A percentile compares a stretch with the other conserved stretches of the same genome.
These are phyloP conservation scores for Apogon hyalosoma DNA, from an alignment of 2,797 vertebrate species.

Conservation along the genomic window DNA sequence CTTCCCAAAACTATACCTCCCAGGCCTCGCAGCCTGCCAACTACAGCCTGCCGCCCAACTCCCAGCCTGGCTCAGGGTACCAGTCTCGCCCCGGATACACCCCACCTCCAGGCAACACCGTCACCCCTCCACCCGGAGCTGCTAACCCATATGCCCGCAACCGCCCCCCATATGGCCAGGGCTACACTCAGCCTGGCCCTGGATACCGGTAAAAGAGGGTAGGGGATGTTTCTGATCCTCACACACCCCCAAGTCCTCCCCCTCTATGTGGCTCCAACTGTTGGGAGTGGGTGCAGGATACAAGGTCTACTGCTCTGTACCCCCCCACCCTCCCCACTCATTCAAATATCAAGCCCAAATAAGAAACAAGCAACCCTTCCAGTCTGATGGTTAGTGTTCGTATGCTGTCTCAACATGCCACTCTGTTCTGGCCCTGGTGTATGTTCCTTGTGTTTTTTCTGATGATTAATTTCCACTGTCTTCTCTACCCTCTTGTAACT, in stretches of 20 bases:
- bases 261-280: slow-evolving; percentile 58
- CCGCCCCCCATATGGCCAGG: slow-evolving; percentile 92
- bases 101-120: slow-evolving; percentile 88
- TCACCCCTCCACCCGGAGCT: slow-evolving; percentile 90
- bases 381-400: slow-evolving; percentile 75
- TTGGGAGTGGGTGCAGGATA: slow-evolving; percentile 61
- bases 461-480: slow-evolving; percentile 6
- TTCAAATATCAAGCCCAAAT: slow-evolving; percentile 70
- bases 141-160: slow-evolving; percentile 95
- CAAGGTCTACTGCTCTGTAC: slow-evolving; percentile 49
- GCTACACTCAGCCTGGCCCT: slow-evolving; percentile 95
- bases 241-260: slow-evolving; percentile 21
- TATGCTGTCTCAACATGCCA: slow-evolving; percentile 61
- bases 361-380: slow-evolving; percentile 58
- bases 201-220: slow-evolving; percentile 89
- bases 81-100: slow-evolving; percentile 92
- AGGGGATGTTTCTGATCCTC: slow-evolving; percentile 50
- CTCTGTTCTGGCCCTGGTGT: slow-evolving; percentile 53
- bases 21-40: slow-evolving; percentile 91
- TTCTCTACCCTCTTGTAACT: slow-evolving; percentile 50
- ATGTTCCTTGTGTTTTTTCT: slow-evolving; percentile 12
- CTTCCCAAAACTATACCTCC: slow-evolving; percentile 93
- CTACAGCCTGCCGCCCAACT: slow-evolving; percentile 88
- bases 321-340: slow-evolving; percentile 16
- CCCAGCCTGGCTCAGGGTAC: slow-evolving; percentile 88